These are phyloP conservation scores for Formica exsecta DNA, from an alignment of 1,140 invertebrate species.

Conservation along the genomic window DNA sequence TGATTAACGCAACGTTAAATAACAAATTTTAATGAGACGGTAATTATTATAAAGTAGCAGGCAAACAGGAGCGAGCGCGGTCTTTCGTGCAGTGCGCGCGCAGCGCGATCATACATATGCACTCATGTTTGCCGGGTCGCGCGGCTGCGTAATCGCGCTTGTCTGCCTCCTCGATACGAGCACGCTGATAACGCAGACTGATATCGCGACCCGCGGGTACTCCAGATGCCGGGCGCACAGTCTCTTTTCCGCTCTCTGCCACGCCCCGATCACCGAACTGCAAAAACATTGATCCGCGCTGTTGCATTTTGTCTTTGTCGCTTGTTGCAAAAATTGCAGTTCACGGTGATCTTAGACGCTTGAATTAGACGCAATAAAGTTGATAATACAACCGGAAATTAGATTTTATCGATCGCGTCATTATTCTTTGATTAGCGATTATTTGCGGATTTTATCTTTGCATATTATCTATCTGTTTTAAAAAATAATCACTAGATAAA, in stretches of 20 bases:
- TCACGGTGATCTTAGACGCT: background rate
- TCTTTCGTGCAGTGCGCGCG: constrained; percentile 69
- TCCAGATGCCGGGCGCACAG: constrained; percentile 32
- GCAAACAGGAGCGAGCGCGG: constrained; percentile 79
- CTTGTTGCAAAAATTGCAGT: constrained; percentile 9
- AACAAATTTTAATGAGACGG: constrained; percentile 86
- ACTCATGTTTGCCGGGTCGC: constrained; percentile 83
- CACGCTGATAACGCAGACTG: constrained; percentile 74
- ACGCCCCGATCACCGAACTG: constrained; percentile 43
- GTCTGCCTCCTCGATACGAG: constrained; percentile 71
- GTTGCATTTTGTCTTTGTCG: constrained; percentile 36
- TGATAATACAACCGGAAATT: background rate
- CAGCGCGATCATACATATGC: constrained; percentile 53
- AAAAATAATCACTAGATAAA: background rate
- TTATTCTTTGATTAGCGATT: background rate
- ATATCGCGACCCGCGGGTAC: constrained; percentile 62
- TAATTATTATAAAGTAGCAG: constrained; percentile 86
- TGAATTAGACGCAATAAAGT: too few species aligned
- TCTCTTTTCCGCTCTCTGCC: background rate
- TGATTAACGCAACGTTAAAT: constrained; percentile 85
- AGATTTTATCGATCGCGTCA: background rate
- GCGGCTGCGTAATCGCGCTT: constrained; percentile 81
- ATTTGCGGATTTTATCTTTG: background rate
- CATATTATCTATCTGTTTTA: background rate
- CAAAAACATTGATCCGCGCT: constrained; percentile 36